Conservation (phyloP, 2,113 vertebrate species). For the Crotalus helleri region DNA sequence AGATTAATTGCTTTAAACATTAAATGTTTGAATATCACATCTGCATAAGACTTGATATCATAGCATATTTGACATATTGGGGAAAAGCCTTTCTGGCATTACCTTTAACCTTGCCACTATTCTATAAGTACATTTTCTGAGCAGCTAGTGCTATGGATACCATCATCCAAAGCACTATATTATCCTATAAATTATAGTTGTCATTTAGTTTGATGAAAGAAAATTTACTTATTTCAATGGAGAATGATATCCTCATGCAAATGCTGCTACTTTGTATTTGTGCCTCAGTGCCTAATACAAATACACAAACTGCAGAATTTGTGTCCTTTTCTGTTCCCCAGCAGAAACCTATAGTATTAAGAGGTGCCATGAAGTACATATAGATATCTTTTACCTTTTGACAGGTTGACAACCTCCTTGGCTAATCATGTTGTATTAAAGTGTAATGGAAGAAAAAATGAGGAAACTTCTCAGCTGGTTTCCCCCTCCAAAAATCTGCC, state of each 20-base stretch:
- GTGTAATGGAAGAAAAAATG: background rate
- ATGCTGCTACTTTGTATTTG: too few relatives aligned
- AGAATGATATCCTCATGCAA: too few relatives aligned
- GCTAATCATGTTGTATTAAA: background rate
- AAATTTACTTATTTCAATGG: too few relatives aligned
- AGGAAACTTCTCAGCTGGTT: background rate
- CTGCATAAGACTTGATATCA: background rate
- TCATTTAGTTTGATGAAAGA: too few relatives aligned
- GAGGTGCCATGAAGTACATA: background rate
- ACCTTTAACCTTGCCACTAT: background rate
- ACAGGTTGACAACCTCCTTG: background rate
- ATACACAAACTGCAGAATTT: background rate
- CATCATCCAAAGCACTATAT: too few relatives aligned
- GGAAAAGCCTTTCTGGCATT: background rate
- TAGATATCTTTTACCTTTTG: background rate
- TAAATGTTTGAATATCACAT: background rate
- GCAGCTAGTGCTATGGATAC: too few relatives aligned
- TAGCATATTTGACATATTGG: background rate
- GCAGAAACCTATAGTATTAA: background rate
- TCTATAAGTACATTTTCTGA: background rate
- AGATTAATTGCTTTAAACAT: background rate
- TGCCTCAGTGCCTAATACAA: background rate
- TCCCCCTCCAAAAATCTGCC: background rate
- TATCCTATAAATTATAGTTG: too few relatives aligned
- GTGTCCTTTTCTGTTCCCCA: background rate